These are phyloP conservation scores for Pelagia noctiluca DNA, from an alignment of 30 jellyfish, hydroid and myxozoan genomes.

Conservation along the genomic window DNA sequence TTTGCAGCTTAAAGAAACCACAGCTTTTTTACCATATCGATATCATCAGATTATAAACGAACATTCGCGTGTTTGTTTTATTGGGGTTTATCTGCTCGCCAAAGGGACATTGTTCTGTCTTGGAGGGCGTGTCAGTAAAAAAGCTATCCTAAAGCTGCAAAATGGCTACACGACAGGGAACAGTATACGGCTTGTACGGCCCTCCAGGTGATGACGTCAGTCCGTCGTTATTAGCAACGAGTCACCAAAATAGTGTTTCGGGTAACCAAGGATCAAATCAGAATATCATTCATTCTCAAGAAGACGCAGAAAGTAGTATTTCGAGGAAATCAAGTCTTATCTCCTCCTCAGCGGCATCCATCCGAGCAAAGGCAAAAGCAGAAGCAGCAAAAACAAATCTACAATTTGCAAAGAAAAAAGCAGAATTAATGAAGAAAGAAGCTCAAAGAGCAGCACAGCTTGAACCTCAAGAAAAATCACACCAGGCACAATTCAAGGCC, in stretches of 20 bases:
- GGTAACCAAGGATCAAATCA: neutral
- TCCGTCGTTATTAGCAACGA: neutral
- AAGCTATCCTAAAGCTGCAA: neutral
- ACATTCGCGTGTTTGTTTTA: too few species aligned
- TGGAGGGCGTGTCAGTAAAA: slow-evolving; percentile 13
- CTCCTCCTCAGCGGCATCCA: neutral
- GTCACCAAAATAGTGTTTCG: neutral
- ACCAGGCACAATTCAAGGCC: neutral
- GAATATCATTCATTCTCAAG: neutral
- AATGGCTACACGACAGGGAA: slow-evolving; percentile 1
- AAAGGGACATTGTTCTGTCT: neutral
- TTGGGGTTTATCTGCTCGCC: too few species aligned
- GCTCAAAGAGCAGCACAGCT: slow-evolving; percentile 15
- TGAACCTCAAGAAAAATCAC: too few species aligned
- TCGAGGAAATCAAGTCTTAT: slow-evolving; percentile 2
- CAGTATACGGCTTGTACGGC: slow-evolving; percentile 2
- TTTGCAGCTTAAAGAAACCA: too few species aligned
- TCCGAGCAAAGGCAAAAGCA: slow-evolving; percentile 18
- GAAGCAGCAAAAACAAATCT: slow-evolving; percentile 22
- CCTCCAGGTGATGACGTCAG: neutral
- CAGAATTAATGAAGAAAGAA: neutral
- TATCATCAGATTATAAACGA: too few species aligned
- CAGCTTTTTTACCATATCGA: too few species aligned
- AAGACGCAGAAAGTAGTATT: neutral
- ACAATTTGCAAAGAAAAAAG: too few species aligned